Conservation (phyloP, 2,797 vertebrate genomes). For the Thunnus albacares region DNA sequence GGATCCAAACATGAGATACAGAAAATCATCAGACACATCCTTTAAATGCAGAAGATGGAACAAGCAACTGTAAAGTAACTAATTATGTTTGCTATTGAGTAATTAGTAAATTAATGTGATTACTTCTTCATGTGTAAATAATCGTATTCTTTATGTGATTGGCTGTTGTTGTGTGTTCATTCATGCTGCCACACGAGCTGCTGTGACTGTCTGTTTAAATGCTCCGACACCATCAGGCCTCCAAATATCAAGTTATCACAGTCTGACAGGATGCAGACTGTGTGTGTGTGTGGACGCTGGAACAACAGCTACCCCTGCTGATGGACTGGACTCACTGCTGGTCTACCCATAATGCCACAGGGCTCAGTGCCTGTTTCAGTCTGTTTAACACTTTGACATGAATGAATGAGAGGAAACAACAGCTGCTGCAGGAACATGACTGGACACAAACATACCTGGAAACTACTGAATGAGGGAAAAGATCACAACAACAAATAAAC, state of each 20-base stretch:
- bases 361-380: background rate
- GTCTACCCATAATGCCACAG: constrained; percentile 37
- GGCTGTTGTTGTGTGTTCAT: constrained; percentile 29
- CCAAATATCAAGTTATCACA: constrained; percentile 37
- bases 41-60: too few species aligned
- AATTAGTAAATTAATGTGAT: too few species aligned
- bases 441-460: background rate
- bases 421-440: background rate
- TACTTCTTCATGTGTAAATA: too few species aligned
- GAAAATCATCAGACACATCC: too few species aligned
- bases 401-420: background rate
- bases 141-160: too few species aligned
- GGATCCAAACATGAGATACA: too few species aligned
- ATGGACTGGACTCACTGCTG: constrained; percentile 22
- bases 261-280: constrained; percentile 29
- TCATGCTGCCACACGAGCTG: constrained; percentile 22
- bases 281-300: constrained; percentile 36
- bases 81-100: too few species aligned
- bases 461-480: too few species aligned
- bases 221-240: constrained; percentile 22
- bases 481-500: too few species aligned
- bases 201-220: constrained; percentile 17
- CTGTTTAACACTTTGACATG: background rate
- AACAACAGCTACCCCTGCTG: constrained; percentile 78
- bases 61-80: too few species aligned